Evolutionary conservation across 2,888 invertebrate genomes (phyloP).

Genomic region (Heteromurus nitidus): DNA sequence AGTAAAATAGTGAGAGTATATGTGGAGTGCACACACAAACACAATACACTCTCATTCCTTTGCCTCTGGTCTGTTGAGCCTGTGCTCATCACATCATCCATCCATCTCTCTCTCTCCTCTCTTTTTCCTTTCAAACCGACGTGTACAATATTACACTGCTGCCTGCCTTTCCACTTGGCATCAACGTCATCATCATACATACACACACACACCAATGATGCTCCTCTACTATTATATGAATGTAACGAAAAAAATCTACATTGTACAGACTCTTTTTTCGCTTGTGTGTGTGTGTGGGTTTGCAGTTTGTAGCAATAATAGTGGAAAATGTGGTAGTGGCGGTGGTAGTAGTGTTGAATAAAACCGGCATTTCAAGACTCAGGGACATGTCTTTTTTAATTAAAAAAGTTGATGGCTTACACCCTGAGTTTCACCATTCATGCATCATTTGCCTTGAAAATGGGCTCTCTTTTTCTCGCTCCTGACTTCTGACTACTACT

Average conservation of each 20-base stretch:
- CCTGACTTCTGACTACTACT: conserved; percentile 49
- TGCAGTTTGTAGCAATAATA: conserved; percentile 33
- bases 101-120: conserved; percentile 37
- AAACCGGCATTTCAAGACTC: conserved; percentile 57
- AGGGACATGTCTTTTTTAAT: conserved; percentile 58
- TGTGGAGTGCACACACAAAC: too few relatives aligned
- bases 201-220: too few relatives aligned
- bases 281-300: conserved; percentile 33
- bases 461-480: conserved; percentile 55
- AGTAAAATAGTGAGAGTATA: too few relatives aligned
- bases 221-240: not conserved
- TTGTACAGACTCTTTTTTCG: not conserved
- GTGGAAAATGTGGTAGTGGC: conserved; percentile 26
- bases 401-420: conserved; percentile 57
- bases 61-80: conserved; percentile 1
- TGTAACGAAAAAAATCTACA: conserved; percentile 1
- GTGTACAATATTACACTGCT: conserved; percentile 42
- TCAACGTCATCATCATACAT: conserved; percentile 45
- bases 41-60: not conserved
- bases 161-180: conserved; percentile 42
- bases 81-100: conserved; percentile 30
- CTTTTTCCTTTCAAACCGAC: conserved; percentile 32
- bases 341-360: conserved; percentile 19
- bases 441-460: conserved; percentile 58
- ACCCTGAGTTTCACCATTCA: conserved; percentile 55